A percentile compares a stretch with the other conserved stretches of the same genome.
Evolutionary conservation across 2,888 invertebrate genomes (phyloP).

Genomic region (Acleris sparsana): DNA sequence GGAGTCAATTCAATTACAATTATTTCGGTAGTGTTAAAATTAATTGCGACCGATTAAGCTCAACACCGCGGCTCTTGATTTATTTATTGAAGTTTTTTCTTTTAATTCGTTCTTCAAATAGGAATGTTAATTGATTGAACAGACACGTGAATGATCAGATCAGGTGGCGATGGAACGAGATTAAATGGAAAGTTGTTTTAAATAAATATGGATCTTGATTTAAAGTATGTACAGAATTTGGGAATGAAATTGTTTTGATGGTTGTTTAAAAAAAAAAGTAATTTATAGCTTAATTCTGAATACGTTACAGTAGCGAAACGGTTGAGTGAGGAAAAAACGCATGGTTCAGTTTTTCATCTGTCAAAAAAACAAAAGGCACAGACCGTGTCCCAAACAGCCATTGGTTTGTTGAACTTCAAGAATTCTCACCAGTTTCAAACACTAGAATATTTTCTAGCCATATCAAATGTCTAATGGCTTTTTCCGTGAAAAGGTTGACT

Average conservation of each 20-base stretch:
- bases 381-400: constrained; percentile 9
- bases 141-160: constrained; percentile 12
- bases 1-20: constrained; percentile 18
- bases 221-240: not conserved
- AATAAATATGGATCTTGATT: constrained; percentile 9
- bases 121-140: constrained; percentile 32
- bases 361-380: not conserved
- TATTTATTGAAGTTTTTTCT: constrained; percentile 16
- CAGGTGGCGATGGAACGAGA: constrained; percentile 20
- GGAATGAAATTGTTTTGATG: not conserved
- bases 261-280: too few relatives aligned
- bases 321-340: not conserved
- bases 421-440: constrained; percentile 20
- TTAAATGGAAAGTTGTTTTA: constrained; percentile 24
- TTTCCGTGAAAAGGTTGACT: constrained; percentile 25
- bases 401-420: constrained; percentile 5
- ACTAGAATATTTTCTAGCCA: constrained; percentile 20
- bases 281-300: too few relatives aligned
- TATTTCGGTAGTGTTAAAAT: constrained; percentile 27
- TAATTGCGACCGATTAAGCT: constrained; percentile 28
- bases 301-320: not conserved
- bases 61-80: constrained; percentile 21
- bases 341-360: not conserved
- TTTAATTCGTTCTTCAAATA: constrained; percentile 26
- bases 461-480: constrained; percentile 33